Percentiles rank a stretch among this genome's conserved stretches.
These are phyloP conservation scores for Lissonota sp. DNA, from an alignment of 2,888 invertebrate species.

Conservation along the genomic window DNA sequence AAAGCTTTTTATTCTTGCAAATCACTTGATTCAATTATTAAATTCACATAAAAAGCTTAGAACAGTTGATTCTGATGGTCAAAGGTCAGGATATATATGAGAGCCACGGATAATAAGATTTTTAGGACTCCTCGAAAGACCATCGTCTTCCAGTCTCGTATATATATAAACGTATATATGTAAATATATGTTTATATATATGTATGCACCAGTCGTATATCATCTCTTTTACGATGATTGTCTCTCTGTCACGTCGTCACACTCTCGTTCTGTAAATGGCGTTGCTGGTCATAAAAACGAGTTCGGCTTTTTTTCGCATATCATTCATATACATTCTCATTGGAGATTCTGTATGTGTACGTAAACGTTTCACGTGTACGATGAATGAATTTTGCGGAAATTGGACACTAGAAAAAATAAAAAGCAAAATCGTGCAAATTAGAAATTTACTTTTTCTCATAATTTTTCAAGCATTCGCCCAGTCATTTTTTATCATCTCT, in stretches of 20 bases:
- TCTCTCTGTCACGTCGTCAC: slow-evolving; percentile 68
- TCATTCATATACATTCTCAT: background rate
- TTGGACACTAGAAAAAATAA: background rate
- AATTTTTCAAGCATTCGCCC: background rate
- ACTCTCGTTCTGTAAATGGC: slow-evolving; percentile 55
- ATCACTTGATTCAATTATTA: too few species aligned
- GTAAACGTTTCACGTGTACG: background rate
- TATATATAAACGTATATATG: background rate
- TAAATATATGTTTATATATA: slow-evolving; percentile 1
- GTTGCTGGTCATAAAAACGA: slow-evolving; percentile 61
- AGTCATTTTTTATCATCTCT: background rate
- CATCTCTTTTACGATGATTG: slow-evolving; percentile 70
- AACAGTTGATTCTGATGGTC: background rate
- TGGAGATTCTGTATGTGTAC: background rate
- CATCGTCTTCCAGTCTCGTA: slow-evolving; percentile 5
- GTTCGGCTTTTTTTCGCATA: slow-evolving; percentile 5
- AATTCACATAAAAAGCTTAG: background rate
- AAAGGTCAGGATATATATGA: slow-evolving; percentile 18
- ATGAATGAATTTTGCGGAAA: background rate
- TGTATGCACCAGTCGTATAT: slow-evolving; percentile 64
- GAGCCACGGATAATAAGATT: slow-evolving; percentile 27
- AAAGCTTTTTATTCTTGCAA: too few species aligned
- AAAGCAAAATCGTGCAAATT: background rate
- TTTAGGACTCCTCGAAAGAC: slow-evolving; percentile 24
- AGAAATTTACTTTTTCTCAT: background rate